These are phyloP conservation scores for Pogoniulus pusillus DNA, from an alignment of 2,797 vertebrate species.

Conservation along the genomic window DNA sequence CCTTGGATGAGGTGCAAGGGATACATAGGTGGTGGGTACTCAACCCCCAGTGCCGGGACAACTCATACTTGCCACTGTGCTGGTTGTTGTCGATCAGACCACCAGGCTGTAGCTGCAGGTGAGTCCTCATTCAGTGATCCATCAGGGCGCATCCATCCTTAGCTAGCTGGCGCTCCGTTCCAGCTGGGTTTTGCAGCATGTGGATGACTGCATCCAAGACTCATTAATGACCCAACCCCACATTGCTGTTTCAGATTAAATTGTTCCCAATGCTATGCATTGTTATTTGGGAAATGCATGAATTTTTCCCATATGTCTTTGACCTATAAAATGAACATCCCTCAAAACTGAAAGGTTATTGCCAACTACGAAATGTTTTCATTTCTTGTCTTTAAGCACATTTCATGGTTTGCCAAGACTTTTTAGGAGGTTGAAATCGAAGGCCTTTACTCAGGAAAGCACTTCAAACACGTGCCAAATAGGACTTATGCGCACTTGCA, in stretches of 20 bases:
- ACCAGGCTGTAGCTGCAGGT: background rate
- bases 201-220: background rate
- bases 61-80: background rate
- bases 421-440: constrained; percentile 35
- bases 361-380: constrained; percentile 16
- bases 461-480: background rate
- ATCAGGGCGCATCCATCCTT: background rate
- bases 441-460: constrained; percentile 20
- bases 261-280: background rate
- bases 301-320: constrained; percentile 29
- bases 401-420: constrained; percentile 40
- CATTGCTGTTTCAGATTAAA: background rate
- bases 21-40: background rate
- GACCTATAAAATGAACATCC: constrained; percentile 16
- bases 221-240: background rate
- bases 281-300: constrained; percentile 20
- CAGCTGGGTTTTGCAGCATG: background rate
- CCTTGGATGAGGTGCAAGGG: background rate
- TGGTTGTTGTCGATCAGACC: accelerated
- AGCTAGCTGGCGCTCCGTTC: accelerated
- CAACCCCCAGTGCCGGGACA: background rate
- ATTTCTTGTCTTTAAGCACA: constrained; percentile 42
- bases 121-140: background rate
- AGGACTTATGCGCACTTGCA: background rate
- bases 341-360: background rate